Percentiles rank a stretch among this genome's conserved stretches.
These are phyloP conservation scores for Xenopus laevis DNA, from an alignment of 2,113 vertebrate genomes.

Conservation along the genomic window DNA sequence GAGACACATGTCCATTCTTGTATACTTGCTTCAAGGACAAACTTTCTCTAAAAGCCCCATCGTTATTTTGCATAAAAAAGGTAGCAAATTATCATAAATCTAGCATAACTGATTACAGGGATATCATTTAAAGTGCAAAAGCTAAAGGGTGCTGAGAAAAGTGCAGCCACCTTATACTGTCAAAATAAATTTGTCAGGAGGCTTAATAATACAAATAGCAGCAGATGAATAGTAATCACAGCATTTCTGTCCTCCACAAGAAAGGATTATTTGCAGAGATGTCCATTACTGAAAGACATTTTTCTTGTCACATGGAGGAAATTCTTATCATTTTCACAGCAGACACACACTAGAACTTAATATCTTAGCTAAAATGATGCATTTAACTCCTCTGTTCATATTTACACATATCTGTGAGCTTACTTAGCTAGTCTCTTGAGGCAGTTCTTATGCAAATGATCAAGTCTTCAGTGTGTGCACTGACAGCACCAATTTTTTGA, in stretches of 20 bases:
- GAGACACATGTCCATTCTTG: no score
- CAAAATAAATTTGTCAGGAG: constrained; percentile 26
- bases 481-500: no score
- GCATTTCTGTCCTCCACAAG: constrained; percentile 13
- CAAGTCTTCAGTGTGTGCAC: no score
- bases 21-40: no score
- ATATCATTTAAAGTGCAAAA: constrained; percentile 13
- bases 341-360: neutral
- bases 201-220: constrained; percentile 30
- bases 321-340: constrained; percentile 1
- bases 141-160: constrained; percentile 20
- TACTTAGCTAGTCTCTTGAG: no score
- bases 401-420: neutral
- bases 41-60: no score
- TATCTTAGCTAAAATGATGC: neutral
- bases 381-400: neutral
- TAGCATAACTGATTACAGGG: neutral
- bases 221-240: constrained; percentile 7
- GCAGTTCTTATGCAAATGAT: no score
- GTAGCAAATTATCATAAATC: no score
- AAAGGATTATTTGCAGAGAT: neutral
- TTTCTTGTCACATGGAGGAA: no score
- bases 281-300: neutral
- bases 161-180: constrained; percentile 11
- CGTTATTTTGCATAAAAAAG: no score